Conservation (phyloP, 2,797 vertebrate species). For the Tamandua tetradactyla region DNA sequence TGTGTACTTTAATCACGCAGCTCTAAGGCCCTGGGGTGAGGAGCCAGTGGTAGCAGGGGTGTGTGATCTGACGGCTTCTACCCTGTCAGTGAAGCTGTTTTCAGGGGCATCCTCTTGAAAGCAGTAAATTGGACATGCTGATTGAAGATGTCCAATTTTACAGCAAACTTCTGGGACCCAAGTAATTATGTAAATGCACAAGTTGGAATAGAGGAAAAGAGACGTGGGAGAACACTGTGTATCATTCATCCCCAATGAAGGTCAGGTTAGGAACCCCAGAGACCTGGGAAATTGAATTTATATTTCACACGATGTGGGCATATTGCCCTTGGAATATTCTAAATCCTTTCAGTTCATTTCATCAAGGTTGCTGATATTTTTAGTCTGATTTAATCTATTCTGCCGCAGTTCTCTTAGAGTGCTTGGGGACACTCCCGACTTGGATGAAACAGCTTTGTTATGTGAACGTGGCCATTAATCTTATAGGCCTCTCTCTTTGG, state of each 20-base stretch:
- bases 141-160: slow-evolving; percentile 22
- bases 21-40: not conserved
- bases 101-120: not conserved
- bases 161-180: not conserved
- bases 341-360: slow-evolving; percentile 60
- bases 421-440: slow-evolving; percentile 26
- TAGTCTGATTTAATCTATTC: slow-evolving; percentile 56
- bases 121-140: not conserved
- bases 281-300: slow-evolving; percentile 44
- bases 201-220: slow-evolving; percentile 8
- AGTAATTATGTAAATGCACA: not conserved
- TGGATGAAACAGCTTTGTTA: slow-evolving; percentile 47
- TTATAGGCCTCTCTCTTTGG: not conserved
- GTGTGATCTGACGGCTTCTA: not conserved
- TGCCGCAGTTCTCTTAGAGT: slow-evolving; percentile 36
- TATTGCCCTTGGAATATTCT: slow-evolving; percentile 58
- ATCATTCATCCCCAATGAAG: not conserved
- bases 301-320: slow-evolving; percentile 5
- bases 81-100: not conserved
- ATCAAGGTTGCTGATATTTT: slow-evolving; percentile 57
- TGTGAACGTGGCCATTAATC: slow-evolving; percentile 30
- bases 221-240: not conserved
- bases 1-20: not conserved
- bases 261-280: slow-evolving; percentile 15
- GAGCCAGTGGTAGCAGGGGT: not conserved